These are phyloP conservation scores for Asbolus verrucosus DNA, from an alignment of 1,140 invertebrate species.

Conservation along the genomic window DNA sequence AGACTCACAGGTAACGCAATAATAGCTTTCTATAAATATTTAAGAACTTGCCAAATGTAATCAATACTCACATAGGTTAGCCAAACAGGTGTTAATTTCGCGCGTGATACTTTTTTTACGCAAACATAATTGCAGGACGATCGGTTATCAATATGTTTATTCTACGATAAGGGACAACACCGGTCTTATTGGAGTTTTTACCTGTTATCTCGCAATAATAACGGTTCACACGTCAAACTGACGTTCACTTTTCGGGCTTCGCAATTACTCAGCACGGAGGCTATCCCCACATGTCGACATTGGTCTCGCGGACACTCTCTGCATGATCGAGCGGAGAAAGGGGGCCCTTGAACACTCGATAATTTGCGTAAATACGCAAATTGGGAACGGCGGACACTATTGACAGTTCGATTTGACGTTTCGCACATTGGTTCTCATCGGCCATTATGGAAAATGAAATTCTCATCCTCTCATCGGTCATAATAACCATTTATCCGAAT, in stretches of 20 bases:
- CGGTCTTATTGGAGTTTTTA: slow-evolving; percentile 19
- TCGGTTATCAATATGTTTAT: slow-evolving; percentile 15
- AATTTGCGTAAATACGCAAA: slow-evolving; percentile 7
- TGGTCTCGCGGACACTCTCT: background rate
- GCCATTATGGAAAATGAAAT: too few relatives aligned
- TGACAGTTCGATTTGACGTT: too few relatives aligned
- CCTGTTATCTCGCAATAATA: slow-evolving; percentile 18
- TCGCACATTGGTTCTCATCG: too few relatives aligned
- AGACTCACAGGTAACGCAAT: background rate
- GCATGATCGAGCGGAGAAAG: background rate
- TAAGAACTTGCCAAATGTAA: slow-evolving; percentile 33
- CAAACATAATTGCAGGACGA: slow-evolving; percentile 26
- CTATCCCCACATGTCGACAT: background rate
- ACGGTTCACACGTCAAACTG: background rate
- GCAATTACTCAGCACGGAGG: slow-evolving; percentile 8
- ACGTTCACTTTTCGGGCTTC: background rate
- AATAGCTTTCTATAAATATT: slow-evolving; percentile 39
- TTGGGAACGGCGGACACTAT: background rate
- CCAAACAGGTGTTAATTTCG: slow-evolving; percentile 24
- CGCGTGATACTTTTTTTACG: background rate
- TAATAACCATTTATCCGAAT: too few relatives aligned
- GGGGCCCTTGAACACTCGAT: too few relatives aligned
- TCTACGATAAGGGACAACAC: slow-evolving; percentile 21
- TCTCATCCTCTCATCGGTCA: too few relatives aligned
- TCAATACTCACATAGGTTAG: slow-evolving; percentile 42